Evolutionary conservation across 2,888 invertebrate species (phyloP), one percentile per base, ranked within the genome.

Genomic region (Poecilus cupreus): DNA sequence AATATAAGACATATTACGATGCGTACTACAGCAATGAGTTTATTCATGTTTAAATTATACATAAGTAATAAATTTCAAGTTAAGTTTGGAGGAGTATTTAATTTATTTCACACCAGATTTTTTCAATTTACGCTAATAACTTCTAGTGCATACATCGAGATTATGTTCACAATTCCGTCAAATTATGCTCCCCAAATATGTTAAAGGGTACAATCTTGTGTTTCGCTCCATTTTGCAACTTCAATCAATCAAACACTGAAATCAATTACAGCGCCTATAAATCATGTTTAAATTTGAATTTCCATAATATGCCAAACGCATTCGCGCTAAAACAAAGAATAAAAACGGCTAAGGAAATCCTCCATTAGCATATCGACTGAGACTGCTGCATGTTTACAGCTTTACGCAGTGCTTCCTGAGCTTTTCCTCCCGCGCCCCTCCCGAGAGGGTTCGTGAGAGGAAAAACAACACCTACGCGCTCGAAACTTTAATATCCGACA

Each of bases 341-440:
- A 68, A 37, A 68, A 32, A 68, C 64, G 64, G n/a, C n/a, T 68
- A 18, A 11, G 32, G 64, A 68, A 64, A 68, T 68, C 64, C 18
- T 37, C 64, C 64, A 68, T 68, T 68, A 68, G 64, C 64, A 68
- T 68, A 68, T 68, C 64, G 64, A 18, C 64, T 26, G 24, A 60
- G n/a, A 60, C 60, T 37, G 64, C 32, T 16, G 18, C 51, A 6
- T 68, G 64, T 68, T 68, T 68, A 68, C 64, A 68, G 10, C 64
- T n/a, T 18, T 37, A 18, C 64, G 20, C 16, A 68, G 32, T 13
- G 51, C 51, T 51, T 51, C 6, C 51, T 10, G 5, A 60, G 60
- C 32, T 60, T 18, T 18, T 11, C 64, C 8, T 13, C 51, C 51
- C 18, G 2, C 10, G 3, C 16, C 43, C 43, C 11, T 10, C 10